Evolutionary conservation across 2,113 vertebrate genomes (phyloP), one percentile per base, ranked within the genome.

Genomic region (Dasyornis broadbenti): DNA sequence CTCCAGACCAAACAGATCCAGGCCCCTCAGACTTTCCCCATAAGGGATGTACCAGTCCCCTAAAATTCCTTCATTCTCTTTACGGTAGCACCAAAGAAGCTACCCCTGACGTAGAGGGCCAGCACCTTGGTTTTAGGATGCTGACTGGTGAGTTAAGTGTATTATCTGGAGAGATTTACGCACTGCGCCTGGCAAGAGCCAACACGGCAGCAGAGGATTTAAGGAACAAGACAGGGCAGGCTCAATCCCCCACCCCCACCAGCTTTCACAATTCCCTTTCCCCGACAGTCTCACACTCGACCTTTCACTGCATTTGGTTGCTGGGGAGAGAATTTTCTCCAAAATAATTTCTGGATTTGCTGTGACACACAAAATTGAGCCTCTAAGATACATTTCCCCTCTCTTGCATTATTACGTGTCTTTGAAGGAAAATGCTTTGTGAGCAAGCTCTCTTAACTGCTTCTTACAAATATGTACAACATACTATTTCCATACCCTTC

Each of bases 91-190:
- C 49, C 64, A 27, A 37, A 28, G 61, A 39, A 53, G 31, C 35
- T 6, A 4, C 7, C 19, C 9, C 11, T 0, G 0, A 0, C 1
- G 3, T 0, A 24, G 12, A 68, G 24, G 12, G 23, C 27, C 27
- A 16, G 5, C 1, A 1, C 20, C 23, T 4, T 5, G 39, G 24
- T 15, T 50, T 31, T 15, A 21, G 1, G 1, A 2, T 4, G 30
- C 31, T 10, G 1, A 3, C 8, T 18, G 9, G n/a, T 54, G 22
- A 13, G 20, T 35, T 35, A 16, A 44, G 45, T 4, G 33, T 7
- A 4, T 40, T 26, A 31, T 26, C 28, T 9, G 50, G 31, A 27
- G 82, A 21, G 11, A 10, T 35, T 57, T 16, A 10, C 1, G 1
- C 6, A 1, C 17, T 5, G 11, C 3, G 2, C 22, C 28, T 12